Evolutionary conservation across 92 coral and sea anemone genomes (phyloP), one percentile per base, ranked within the genome.

Genomic region (Epizoanthus illoricatus): DNA sequence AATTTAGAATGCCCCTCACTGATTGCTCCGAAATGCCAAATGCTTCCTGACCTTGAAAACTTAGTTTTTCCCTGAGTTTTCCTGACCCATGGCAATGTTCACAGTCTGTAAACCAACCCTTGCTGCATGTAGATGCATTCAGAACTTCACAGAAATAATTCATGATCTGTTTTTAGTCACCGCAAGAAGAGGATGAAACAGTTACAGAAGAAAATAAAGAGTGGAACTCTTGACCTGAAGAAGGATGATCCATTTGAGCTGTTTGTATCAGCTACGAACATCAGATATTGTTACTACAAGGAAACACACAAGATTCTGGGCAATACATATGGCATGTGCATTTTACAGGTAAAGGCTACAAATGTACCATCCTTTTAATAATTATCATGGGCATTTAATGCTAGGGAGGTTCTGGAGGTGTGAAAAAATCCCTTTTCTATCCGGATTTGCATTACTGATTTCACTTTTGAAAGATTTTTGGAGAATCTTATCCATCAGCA

Each of bases 271-370:
- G 92, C 98, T 19, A 95, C 98, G 7, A 95, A 91, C 75, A 95
- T 95, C 73, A 90, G 98, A 70, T 95, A 95, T 80, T 95, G 98
- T 86, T 95, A 95, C 82, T 95, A 95, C 21, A 92, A 90, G 45
- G 98, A 95, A 86, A 95, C 98, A 10, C 98, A 95, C 88, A 95
- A 95, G 86, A 95, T 95, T 41, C 98, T 95, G 65, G 98, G 98
- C 4, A 95, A 95, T 79, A 95, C 98, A 0, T 95, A 95, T 80
- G 98, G 98, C 80, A 95, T 95, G 98, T 95, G 97, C 79, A 87
- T 95, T 13, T 84, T 95, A 13, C 98, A 95, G 93, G 98, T 95
- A 58, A 36, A 49, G 15, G 5, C 1, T 16, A 18, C 24, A 45
- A 4, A 24, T 10, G 62, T 6, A 24, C 57, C 24, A 61, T 45